phyloP scores from a whole-genome alignment of 1,140 invertebrate species.

The Bradysia coprophila region DNA sequence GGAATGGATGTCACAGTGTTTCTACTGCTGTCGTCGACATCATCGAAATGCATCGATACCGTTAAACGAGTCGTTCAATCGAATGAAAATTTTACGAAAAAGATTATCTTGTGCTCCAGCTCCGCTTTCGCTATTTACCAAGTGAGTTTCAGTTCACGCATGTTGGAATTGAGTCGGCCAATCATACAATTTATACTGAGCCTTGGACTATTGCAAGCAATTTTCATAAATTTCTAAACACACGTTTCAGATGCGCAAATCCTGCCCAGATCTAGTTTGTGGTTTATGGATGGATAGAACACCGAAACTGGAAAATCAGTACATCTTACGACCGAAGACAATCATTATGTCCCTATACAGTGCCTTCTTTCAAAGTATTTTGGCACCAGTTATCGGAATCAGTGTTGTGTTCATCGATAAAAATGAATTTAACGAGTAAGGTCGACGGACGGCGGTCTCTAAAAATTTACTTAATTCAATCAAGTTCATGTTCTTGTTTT shows the following conservation, averaged over 20 bases:
- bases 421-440: constrained; percentile 23
- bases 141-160: constrained; percentile 6
- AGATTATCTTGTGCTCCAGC: constrained; percentile 16
- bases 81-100: constrained; percentile 13
- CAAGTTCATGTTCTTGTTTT: constrained; percentile 1
- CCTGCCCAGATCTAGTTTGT: constrained; percentile 18
- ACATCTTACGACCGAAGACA: constrained; percentile 18
- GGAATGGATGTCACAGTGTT: constrained; percentile 12
- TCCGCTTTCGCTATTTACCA: constrained; percentile 20
- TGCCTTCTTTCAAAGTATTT: constrained; percentile 20
- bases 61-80: constrained; percentile 13
- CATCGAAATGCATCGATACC: constrained; percentile 14
- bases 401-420: constrained; percentile 21
- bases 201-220: background rate
- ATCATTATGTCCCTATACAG: constrained; percentile 22
- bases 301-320: constrained; percentile 8
- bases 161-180: background rate
- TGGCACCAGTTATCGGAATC: constrained; percentile 22
- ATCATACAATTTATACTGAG: background rate
- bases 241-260: constrained; percentile 15
- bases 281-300: constrained; percentile 22
- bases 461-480: background rate
- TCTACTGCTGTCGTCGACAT: constrained; percentile 16
- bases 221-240: background rate
- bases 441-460: background rate